Evolutionary conservation across 2,797 vertebrate species (phyloP).

Genomic region (Gymnoscopelus microlampas): DNA sequence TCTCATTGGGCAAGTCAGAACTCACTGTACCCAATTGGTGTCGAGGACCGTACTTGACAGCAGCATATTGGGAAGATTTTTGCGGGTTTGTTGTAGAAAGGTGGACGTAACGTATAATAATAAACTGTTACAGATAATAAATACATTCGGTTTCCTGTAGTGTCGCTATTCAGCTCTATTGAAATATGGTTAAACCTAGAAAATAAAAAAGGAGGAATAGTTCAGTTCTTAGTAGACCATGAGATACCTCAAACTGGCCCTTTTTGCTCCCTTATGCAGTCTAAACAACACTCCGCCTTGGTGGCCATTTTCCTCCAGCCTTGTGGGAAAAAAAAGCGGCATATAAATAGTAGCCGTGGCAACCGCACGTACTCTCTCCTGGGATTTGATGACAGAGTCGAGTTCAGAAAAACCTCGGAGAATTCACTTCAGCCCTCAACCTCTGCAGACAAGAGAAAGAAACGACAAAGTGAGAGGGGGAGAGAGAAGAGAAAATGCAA

Average conservation of each 20-base stretch:
- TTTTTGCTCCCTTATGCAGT: slow-evolving; percentile 73
- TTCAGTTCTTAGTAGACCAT: slow-evolving; percentile 65
- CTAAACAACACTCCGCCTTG: slow-evolving; percentile 60
- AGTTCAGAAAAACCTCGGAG: slow-evolving; percentile 77
- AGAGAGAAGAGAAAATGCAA: slow-evolving; percentile 24
- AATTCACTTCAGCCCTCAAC: slow-evolving; percentile 81
- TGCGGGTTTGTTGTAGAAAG: slow-evolving; percentile 73
- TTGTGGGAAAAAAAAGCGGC: slow-evolving; percentile 54
- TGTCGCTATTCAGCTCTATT: slow-evolving; percentile 82
- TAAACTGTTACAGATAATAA: slow-evolving; percentile 85
- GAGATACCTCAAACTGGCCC: slow-evolving; percentile 63
- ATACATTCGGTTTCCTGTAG: slow-evolving; percentile 90
- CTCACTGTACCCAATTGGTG: slow-evolving; percentile 21
- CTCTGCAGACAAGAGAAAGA: slow-evolving; percentile 70
- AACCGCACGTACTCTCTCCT: slow-evolving; percentile 75
- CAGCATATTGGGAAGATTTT: slow-evolving; percentile 81
- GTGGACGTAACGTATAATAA: slow-evolving; percentile 63
- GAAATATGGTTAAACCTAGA: slow-evolving; percentile 68
- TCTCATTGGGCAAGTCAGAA: slow-evolving; percentile 52
- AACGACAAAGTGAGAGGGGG: slow-evolving; percentile 23
- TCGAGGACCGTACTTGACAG: slow-evolving; percentile 71
- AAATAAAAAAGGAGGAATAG: slow-evolving; percentile 56
- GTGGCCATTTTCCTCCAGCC: slow-evolving; percentile 74
- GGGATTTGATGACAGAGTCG: slow-evolving; percentile 76
- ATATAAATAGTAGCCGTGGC: slow-evolving; percentile 77